These are phyloP conservation scores for Petrophora chlorosata DNA, from an alignment of 2,888 invertebrate genomes.

Conservation along the genomic window DNA sequence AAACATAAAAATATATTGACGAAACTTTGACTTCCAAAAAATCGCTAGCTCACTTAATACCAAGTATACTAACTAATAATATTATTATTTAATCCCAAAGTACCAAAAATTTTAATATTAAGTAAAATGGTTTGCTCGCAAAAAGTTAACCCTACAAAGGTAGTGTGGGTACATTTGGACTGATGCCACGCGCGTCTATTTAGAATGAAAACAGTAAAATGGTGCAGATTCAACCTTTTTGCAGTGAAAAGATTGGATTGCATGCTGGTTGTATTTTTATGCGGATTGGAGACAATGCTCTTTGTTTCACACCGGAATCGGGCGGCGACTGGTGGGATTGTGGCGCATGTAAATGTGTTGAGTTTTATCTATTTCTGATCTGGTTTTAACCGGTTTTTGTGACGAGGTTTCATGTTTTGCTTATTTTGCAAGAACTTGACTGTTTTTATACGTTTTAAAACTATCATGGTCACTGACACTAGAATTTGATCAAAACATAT, in stretches of 20 bases:
- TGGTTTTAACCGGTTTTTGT: neutral
- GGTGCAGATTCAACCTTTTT: slow-evolving; percentile 53
- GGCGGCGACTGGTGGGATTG: neutral
- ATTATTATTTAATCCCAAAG: too few species aligned
- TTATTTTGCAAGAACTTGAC: too few species aligned
- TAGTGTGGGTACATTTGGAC: slow-evolving; percentile 26
- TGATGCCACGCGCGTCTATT: slow-evolving; percentile 41
- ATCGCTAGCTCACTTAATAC: too few species aligned
- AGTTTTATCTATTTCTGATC: neutral
- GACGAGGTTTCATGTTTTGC: neutral
- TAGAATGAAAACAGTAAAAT: slow-evolving; percentile 51
- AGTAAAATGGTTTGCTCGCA: slow-evolving; percentile 1
- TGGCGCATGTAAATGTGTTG: too few species aligned
- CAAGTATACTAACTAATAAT: too few species aligned
- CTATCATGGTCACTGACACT: too few species aligned
- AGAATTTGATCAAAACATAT: too few species aligned
- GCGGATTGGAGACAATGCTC: slow-evolving; percentile 53
- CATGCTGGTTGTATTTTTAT: slow-evolving; percentile 51
- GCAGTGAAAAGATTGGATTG: slow-evolving; percentile 59
- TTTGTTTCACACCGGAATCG: slow-evolving; percentile 43
- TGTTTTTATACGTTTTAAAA: too few species aligned
- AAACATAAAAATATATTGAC: too few species aligned
- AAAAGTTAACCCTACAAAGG: slow-evolving; percentile 11
- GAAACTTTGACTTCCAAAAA: too few species aligned
- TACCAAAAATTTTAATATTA: slow-evolving; percentile 1